phyloP scores from a whole-genome alignment of 2,888 invertebrate genomes.

The Cantharis flavilabris region DNA sequence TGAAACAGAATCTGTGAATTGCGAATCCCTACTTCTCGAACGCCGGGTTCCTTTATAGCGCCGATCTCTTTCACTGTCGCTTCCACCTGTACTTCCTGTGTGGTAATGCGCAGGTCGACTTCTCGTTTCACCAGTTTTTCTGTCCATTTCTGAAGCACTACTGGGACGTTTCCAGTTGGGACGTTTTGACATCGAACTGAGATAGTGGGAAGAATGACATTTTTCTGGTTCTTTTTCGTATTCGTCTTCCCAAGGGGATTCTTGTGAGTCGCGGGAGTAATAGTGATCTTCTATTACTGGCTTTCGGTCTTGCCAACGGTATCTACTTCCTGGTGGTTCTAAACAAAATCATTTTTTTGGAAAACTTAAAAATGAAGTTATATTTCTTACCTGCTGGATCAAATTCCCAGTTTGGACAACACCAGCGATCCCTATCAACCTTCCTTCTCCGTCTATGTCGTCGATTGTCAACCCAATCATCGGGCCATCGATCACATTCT shows the following conservation, averaged over 20 bases:
- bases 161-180: conserved; percentile 61
- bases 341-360: neutral
- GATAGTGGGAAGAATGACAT: conserved; percentile 47
- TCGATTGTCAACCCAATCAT: conserved; percentile 44
- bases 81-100: conserved; percentile 50
- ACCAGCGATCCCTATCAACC: conserved; percentile 53
- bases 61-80: conserved; percentile 62
- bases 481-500: conserved; percentile 44
- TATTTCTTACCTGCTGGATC: conserved; percentile 54
- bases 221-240: conserved; percentile 55
- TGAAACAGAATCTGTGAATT: conserved; percentile 47
- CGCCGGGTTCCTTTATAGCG: conserved; percentile 59
- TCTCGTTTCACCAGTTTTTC: conserved; percentile 55
- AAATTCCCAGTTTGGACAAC: conserved; percentile 60
- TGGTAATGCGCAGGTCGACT: conserved; percentile 42
- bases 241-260: conserved; percentile 66
- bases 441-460: conserved; percentile 46
- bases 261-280: conserved; percentile 52
- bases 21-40: conserved; percentile 54
- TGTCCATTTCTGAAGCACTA: conserved; percentile 63
- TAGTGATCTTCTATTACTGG: conserved; percentile 54
- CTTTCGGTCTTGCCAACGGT: conserved; percentile 48
- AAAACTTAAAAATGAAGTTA: neutral
- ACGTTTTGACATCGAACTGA: conserved; percentile 41
- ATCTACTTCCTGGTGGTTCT: conserved; percentile 41